Evolutionary conservation across 2,113 vertebrate genomes (phyloP).

Genomic region (Tragelaphus buxtoni): DNA sequence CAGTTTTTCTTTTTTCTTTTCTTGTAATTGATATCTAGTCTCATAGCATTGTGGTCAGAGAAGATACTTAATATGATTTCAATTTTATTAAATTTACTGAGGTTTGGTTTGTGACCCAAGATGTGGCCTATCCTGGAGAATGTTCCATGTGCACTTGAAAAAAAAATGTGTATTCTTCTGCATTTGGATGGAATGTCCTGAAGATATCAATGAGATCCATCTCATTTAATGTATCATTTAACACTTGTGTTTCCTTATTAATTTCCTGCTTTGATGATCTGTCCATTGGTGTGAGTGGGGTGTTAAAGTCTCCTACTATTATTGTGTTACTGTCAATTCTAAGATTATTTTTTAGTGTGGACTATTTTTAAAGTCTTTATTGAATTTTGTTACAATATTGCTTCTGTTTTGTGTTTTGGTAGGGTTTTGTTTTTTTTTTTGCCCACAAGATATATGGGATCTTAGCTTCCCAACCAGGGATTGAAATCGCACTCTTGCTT

Average conservation of each 20-base stretch:
- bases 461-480: not conserved
- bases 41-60: not conserved
- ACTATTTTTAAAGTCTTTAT: not conserved
- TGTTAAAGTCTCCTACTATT: not conserved
- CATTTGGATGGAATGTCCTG: not conserved
- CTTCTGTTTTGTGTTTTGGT: not conserved
- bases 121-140: not conserved
- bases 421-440: not conserved
- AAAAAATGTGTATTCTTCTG: not conserved
- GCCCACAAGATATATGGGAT: not conserved
- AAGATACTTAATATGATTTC: not conserved
- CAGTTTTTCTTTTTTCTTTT: not conserved
- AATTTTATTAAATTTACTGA: not conserved
- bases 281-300: not conserved
- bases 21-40: not conserved
- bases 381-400: not conserved
- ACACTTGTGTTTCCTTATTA: not conserved
- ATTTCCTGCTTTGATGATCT: not conserved
- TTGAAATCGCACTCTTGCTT: not conserved
- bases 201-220: not conserved
- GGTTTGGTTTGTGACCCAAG: not conserved
- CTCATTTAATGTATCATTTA: not conserved
- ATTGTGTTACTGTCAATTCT: not conserved
- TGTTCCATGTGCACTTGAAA: not conserved
- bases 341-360: not conserved